Percentiles rank a stretch among this genome's conserved stretches.
Evolutionary conservation across 2,888 invertebrate species (phyloP).

Genomic region (Agonopterix arenella): DNA sequence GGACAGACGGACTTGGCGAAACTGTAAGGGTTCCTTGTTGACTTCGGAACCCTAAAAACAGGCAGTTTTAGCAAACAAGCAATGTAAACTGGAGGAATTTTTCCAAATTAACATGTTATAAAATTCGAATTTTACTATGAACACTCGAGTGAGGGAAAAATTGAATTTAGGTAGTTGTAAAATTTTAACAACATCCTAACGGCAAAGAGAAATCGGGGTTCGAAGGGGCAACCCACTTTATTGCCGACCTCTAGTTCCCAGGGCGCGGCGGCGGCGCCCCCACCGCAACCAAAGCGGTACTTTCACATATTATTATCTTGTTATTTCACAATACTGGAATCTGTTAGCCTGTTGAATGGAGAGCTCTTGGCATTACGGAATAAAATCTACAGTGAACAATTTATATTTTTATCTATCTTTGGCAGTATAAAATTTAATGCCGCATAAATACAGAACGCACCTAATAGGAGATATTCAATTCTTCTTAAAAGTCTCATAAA

Average conservation of each 20-base stretch:
- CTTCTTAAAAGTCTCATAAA: neutral
- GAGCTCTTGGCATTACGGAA: too few relatives aligned
- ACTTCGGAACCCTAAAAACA: too few relatives aligned
- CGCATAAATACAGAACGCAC: too few relatives aligned
- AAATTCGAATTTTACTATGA: constrained; percentile 15
- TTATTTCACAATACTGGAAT: constrained; percentile 32
- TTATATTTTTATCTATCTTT: too few relatives aligned
- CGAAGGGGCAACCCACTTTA: constrained; percentile 25
- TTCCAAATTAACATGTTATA: constrained; percentile 7
- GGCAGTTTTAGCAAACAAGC: too few relatives aligned
- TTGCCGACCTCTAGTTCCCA: constrained; percentile 16
- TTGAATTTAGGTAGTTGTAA: constrained; percentile 39
- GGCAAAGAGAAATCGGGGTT: constrained; percentile 24
- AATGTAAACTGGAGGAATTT: too few relatives aligned
- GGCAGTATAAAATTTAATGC: too few relatives aligned
- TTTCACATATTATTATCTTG: constrained; percentile 39
- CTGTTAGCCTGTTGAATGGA: constrained; percentile 24
- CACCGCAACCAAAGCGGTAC: constrained; percentile 30
- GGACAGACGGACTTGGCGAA: too few relatives aligned
- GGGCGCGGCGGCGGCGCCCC: constrained; percentile 3
- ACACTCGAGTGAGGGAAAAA: constrained; percentile 17
- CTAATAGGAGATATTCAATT: too few relatives aligned
- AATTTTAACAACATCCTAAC: constrained; percentile 43
- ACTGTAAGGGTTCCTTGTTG: too few relatives aligned
- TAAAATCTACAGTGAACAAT: too few relatives aligned